Evolutionary conservation across 2,888 invertebrate species (phyloP), one percentile per base, ranked within the genome.

Genomic region (Papilio protenor): DNA sequence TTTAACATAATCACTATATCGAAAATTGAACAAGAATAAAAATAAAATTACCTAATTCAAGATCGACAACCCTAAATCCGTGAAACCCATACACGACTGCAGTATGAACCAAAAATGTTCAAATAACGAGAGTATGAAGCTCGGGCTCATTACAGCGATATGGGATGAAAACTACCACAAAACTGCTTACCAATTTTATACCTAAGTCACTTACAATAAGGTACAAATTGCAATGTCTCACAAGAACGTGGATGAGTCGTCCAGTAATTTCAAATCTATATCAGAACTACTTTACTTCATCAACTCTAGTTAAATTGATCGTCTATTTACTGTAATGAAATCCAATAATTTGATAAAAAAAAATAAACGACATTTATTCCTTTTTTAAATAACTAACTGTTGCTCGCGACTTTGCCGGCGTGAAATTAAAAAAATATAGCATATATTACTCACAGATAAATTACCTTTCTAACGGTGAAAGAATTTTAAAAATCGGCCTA

Each of bases 61-160:
- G 12, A 23, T 45, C 33, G 70, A 11, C 76, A 76, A 70, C 76
- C 76, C 70, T 71, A n/a, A 18, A 12, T 1, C 14, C 8, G 40
- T 70, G 18, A 70, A 75, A 40, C 70, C 57, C n/a, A 47, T 47
- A 8, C 12, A 45, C 23, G 27, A 55, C 12, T 57, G 40, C 40
- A 40, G n/a, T 40, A 52, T 66, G 27, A 47, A 76, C 57, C 70
- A 70, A 76, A 76, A 70, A 71, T 76, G 70, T 57, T 23, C 76
- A 59, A 18, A 59, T 59, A 70, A 70, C 69, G 75, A 55, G 23
- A 70, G 21, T 59, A 12, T 70, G 59, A 57, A 59, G 27, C 16
- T 33, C 66, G 52, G 49, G 33, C 33, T 75, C 61, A 74, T 75
- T 75, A 52, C 27, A 27, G 18, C 45, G 21, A 33, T 23, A 40